These are phyloP conservation scores for Epizoanthus ramosus DNA, from an alignment of 92 coral and sea anemone species.

Conservation along the genomic window DNA sequence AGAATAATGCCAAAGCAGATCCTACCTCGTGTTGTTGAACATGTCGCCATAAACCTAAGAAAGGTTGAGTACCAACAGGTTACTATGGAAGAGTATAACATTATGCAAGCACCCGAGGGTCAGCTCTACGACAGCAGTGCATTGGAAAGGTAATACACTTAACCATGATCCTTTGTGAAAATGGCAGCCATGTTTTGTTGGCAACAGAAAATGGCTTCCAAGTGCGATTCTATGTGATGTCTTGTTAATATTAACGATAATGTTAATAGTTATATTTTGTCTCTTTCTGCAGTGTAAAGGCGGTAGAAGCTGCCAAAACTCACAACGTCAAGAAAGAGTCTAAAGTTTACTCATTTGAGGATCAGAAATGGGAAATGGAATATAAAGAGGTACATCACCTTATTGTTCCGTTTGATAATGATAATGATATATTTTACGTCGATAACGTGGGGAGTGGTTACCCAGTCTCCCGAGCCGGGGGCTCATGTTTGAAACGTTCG, in stretches of 20 bases:
- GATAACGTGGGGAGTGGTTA: too few relatives aligned
- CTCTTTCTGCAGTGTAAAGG: slow-evolving; percentile 58
- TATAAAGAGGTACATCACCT: slow-evolving; percentile 67
- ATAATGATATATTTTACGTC: too few relatives aligned
- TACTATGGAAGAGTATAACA: slow-evolving; percentile 76
- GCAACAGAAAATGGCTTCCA: too few relatives aligned
- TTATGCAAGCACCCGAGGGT: slow-evolving; percentile 86
- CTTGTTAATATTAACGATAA: too few relatives aligned
- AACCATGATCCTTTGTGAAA: not conserved
- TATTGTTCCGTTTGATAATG: not conserved
- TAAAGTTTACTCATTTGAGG: slow-evolving; percentile 90
- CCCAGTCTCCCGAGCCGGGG: too few relatives aligned
- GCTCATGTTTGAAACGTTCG: too few relatives aligned
- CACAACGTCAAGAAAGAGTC: slow-evolving; percentile 93
- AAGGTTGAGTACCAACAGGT: slow-evolving; percentile 67
- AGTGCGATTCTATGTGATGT: too few relatives aligned
- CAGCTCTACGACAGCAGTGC: slow-evolving; percentile 68
- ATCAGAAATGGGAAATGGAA: slow-evolving; percentile 87
- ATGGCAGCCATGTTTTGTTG: too few relatives aligned
- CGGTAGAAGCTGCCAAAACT: slow-evolving; percentile 60
- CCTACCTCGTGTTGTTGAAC: slow-evolving; percentile 70
- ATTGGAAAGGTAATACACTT: slow-evolving; percentile 60
- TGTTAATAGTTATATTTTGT: not conserved
- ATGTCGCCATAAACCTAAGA: slow-evolving; percentile 46
- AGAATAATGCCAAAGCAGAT: slow-evolving; percentile 55